These are phyloP conservation scores for Aphelocoma coerulescens DNA, from an alignment of 2,113 vertebrate genomes.

Conservation along the genomic window DNA sequence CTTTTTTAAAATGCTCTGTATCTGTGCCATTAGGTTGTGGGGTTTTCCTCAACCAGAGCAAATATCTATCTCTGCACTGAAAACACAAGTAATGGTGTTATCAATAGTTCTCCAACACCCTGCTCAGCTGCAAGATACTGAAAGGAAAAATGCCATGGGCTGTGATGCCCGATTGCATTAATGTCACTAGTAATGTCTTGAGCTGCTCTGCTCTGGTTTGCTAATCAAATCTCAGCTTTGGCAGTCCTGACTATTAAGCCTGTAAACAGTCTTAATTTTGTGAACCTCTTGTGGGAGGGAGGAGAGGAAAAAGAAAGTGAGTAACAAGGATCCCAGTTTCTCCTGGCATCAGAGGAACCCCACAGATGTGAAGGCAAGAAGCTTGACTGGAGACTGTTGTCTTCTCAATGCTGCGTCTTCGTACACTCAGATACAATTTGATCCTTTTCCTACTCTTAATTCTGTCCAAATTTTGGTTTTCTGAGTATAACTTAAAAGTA, in stretches of 20 bases:
- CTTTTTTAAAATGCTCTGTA: not conserved
- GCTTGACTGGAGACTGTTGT: not conserved
- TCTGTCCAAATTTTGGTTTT: not conserved
- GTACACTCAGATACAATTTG: not conserved
- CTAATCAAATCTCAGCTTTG: constrained; percentile 28
- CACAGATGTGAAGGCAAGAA: not conserved
- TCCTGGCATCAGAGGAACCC: not conserved
- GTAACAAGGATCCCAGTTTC: not conserved
- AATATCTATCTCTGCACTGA: not conserved
- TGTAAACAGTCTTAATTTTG: constrained; percentile 3
- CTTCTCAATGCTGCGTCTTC: not conserved
- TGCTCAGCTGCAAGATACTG: not conserved
- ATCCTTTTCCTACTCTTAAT: not conserved
- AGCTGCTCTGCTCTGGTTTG: not conserved
- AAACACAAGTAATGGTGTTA: not conserved
- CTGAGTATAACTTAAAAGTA: not conserved
- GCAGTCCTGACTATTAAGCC: constrained; percentile 3
- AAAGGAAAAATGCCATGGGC: not conserved
- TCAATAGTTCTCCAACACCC: not conserved
- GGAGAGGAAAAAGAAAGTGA: not conserved
- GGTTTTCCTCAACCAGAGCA: not conserved
- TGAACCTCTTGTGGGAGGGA: not conserved
- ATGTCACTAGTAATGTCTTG: constrained; percentile 6
- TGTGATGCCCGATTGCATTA: constrained; percentile 11
- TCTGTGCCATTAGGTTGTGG: not conserved